Percentiles rank a stretch among this genome's conserved stretches.
These are phyloP conservation scores for Glyptemys insculpta DNA, from an alignment of 2,797 vertebrate genomes.

Conservation along the genomic window DNA sequence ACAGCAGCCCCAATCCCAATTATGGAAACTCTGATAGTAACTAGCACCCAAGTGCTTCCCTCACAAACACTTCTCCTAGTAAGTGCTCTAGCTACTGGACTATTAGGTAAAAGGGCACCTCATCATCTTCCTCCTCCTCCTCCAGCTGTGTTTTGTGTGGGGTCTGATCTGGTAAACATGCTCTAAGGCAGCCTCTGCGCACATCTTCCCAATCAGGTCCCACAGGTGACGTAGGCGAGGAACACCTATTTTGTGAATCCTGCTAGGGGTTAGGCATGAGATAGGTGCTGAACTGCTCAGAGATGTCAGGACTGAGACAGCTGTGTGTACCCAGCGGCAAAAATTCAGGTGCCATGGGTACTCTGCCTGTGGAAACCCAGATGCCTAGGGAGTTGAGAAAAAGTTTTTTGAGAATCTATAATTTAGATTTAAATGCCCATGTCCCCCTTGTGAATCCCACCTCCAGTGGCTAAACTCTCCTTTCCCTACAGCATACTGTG, in stretches of 20 bases:
- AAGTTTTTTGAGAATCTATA: neutral
- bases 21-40: neutral
- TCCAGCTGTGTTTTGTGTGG: neutral
- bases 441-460: neutral
- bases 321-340: neutral
- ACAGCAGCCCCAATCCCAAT: neutral
- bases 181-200: neutral
- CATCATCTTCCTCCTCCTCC: neutral
- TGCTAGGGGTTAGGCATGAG: neutral
- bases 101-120: neutral
- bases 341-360: neutral
- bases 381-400: neutral
- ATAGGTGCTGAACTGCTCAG: neutral
- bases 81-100: neutral
- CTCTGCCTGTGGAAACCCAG: neutral
- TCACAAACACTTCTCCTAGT: rapidly evolving
- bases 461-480: neutral
- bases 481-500: slow-evolving; percentile 5
- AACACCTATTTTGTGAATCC: neutral
- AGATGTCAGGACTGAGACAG: neutral
- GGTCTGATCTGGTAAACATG: neutral
- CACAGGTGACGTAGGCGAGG: neutral
- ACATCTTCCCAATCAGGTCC: neutral
- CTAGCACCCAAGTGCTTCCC: neutral
- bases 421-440: neutral